These are phyloP conservation scores for Corydoras sp. DNA, from an alignment of 2,113 vertebrate genomes.

Conservation along the genomic window DNA sequence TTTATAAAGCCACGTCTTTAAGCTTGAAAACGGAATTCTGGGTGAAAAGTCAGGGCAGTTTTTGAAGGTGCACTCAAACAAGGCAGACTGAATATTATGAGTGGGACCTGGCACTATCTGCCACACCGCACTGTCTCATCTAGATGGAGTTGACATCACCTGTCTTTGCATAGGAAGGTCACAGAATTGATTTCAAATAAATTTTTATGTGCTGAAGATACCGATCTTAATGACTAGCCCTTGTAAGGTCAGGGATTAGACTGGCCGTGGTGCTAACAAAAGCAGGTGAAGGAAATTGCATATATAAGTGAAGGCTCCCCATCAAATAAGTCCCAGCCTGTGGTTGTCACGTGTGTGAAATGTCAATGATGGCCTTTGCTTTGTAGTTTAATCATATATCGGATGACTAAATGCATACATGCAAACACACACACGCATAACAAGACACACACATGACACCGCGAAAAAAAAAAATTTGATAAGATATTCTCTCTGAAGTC, in stretches of 20 bases:
- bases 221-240: slow-evolving; percentile 63
- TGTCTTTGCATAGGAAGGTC: slow-evolving; percentile 63
- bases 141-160: slow-evolving; percentile 43
- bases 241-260: slow-evolving; percentile 57
- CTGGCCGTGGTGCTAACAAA: slow-evolving; percentile 51
- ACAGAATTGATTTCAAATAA: slow-evolving; percentile 67
- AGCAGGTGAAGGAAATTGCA: slow-evolving; percentile 53
- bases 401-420: slow-evolving; percentile 29
- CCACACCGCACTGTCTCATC: slow-evolving; percentile 36
- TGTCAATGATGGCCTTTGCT: slow-evolving; percentile 33
- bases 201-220: slow-evolving; percentile 63
- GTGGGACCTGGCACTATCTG: background rate
- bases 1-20: too few species aligned
- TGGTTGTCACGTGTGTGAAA: slow-evolving; percentile 20
- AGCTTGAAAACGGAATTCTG: too few species aligned
- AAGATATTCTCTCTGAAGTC: slow-evolving; percentile 35
- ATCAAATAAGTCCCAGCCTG: slow-evolving; percentile 40
- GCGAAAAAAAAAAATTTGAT: slow-evolving; percentile 16
- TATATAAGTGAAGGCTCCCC: slow-evolving; percentile 33
- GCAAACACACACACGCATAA: slow-evolving; percentile 35
- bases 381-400: slow-evolving; percentile 23
- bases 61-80: background rate
- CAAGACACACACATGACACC: slow-evolving; percentile 37
- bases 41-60: background rate
- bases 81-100: slow-evolving; percentile 9